Evolutionary conservation across 2,797 vertebrate genomes (phyloP).

Genomic region (Sebastes paucispinis): DNA sequence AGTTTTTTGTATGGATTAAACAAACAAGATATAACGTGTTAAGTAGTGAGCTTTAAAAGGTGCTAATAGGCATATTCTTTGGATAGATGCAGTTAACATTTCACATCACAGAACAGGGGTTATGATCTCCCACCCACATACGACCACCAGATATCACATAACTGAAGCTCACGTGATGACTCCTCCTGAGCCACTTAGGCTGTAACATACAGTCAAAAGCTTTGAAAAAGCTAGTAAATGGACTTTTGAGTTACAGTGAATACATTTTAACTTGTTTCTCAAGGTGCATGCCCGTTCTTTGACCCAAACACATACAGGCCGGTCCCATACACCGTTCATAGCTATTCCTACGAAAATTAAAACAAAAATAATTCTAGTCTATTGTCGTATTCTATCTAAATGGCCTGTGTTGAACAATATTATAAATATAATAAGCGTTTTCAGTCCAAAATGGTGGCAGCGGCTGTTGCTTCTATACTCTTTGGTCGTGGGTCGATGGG

Average conservation of each 20-base stretch:
- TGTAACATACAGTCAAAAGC: background rate
- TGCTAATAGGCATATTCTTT: background rate
- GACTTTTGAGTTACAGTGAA: background rate
- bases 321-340: no score
- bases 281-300: background rate
- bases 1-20: background rate
- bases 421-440: background rate
- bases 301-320: constrained; percentile 13
- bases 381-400: no score
- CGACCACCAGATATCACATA: background rate
- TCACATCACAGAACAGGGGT: background rate
- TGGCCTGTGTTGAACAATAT: background rate
- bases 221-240: background rate
- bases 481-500: no score
- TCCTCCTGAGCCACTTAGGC: background rate
- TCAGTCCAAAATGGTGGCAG: background rate
- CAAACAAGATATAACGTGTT: background rate
- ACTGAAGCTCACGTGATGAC: background rate
- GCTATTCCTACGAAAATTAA: no score
- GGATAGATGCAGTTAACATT: background rate
- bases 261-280: background rate
- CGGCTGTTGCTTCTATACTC: background rate
- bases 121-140: background rate
- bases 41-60: background rate
- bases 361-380: no score